phyloP scores from a whole-genome alignment of 2,113 vertebrate genomes.

The Chaetodon auriga region DNA sequence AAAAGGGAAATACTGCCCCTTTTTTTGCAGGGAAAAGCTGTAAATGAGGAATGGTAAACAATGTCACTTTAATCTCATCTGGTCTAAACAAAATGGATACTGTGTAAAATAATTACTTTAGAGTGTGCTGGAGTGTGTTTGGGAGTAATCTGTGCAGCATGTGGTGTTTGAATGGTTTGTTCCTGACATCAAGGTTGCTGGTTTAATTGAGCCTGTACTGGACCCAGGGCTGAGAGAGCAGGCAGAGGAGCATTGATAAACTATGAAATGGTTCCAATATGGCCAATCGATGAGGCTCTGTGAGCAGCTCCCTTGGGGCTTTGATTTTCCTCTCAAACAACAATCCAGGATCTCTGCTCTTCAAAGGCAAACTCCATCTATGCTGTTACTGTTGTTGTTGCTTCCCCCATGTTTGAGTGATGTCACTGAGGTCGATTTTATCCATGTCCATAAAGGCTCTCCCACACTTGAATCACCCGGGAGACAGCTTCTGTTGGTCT shows the following conservation, averaged over 20 bases:
- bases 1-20: constrained; percentile 15
- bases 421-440: constrained; percentile 80
- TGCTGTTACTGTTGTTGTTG: constrained; percentile 77
- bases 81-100: constrained; percentile 46
- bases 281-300: constrained; percentile 81
- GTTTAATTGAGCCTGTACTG: constrained; percentile 80
- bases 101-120: constrained; percentile 34
- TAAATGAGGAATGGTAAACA: constrained; percentile 47
- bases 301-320: constrained; percentile 73
- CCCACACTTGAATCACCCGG: constrained; percentile 79
- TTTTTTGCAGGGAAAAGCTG: constrained; percentile 27
- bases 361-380: constrained; percentile 82
- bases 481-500: constrained; percentile 73
- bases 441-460: constrained; percentile 80
- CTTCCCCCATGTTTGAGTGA: constrained; percentile 77
- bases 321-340: constrained; percentile 84
- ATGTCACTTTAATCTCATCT: constrained; percentile 50
- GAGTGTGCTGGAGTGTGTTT: constrained; percentile 51
- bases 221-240: constrained; percentile 73
- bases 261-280: constrained; percentile 86
- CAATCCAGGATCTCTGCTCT: constrained; percentile 78
- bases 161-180: constrained; percentile 62
- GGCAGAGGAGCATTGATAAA: constrained; percentile 83
- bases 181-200: constrained; percentile 81
- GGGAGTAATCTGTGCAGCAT: constrained; percentile 61